Evolutionary conservation across 2,888 invertebrate species (phyloP), one percentile per base, ranked within the genome.

Genomic region (Pachliopta kotzebuea): DNA sequence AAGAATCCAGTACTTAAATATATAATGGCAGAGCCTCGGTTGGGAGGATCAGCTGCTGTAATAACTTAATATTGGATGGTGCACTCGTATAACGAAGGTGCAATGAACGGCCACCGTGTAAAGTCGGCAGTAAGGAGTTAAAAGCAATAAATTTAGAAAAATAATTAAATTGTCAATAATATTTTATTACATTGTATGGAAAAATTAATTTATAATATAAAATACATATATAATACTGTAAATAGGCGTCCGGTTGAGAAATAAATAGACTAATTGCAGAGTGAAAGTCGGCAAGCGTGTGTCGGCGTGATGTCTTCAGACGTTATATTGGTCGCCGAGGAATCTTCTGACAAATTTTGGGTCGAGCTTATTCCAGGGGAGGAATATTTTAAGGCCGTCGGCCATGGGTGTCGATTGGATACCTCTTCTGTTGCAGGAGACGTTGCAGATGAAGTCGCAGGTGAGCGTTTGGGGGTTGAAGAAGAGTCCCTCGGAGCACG

Each of bases 371-470:
- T 77, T 69, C 83, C 83, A 83, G 0, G 87, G 86, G 0, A 86
- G 50, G 72, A 83, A 85, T 0, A 86, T 14, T 24, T 76, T 81
- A 0, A 88, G 31, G 0, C 86, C 86, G 1, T 79, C 77, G 2
- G 50, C 9, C 1, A 66, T 57, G 0, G 70, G 66, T 0, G 81
- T 81, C 0, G 77, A 56, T 23, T 85, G 79, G 0, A 81, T 62
- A 0, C 56, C 65, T 0, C 70, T 66, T 26, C 79, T 74, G 0
- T 74, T 72, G 54, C 88, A 90, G 0, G 75, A 76, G 0, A 76
- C 82, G 49, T 89, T 87, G 69, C 79, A 81, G 1, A 75, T 77
- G 59, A 85, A 88, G 66, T 90, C 90, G 61, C 90, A 90, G 0
- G 84, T 83, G 1, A 68, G 69, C 0, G 81, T 82, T 0, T 45